phyloP scores from a whole-genome alignment of 1,140 invertebrate species.

The Drosophila mayri region DNA sequence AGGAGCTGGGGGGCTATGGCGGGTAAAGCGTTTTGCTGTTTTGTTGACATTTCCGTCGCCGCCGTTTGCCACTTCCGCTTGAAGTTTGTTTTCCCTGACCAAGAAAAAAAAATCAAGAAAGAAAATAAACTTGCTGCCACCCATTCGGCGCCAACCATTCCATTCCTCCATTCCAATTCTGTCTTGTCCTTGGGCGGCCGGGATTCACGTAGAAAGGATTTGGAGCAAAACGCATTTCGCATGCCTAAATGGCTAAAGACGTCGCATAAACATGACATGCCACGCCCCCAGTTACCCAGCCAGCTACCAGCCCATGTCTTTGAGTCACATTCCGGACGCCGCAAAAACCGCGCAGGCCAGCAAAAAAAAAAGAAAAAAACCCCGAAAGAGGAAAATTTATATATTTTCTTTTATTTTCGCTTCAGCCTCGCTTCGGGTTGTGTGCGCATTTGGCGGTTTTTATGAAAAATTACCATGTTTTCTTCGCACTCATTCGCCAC shows the following conservation, averaged over 20 bases:
- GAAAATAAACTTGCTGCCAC: constrained; percentile 21
- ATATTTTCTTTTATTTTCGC: constrained; percentile 58
- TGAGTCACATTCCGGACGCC: constrained; percentile 62
- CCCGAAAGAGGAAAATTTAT: constrained; percentile 46
- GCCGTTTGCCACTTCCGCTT: constrained; percentile 67
- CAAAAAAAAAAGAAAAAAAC: constrained; percentile 19
- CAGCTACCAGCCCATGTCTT: constrained; percentile 50
- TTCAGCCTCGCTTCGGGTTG: constrained; percentile 67
- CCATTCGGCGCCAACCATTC: constrained; percentile 3
- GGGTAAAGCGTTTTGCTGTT: constrained; percentile 57
- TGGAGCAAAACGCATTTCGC: constrained; percentile 75
- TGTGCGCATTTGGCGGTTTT: constrained; percentile 82
- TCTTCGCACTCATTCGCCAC: constrained; percentile 72
- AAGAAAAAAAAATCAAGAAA: constrained; percentile 3
- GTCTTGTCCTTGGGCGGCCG: constrained; percentile 55
- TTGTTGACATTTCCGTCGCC: constrained; percentile 78
- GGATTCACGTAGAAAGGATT: constrained; percentile 79
- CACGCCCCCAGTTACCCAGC: constrained; percentile 54
- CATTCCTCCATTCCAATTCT: constrained; percentile 36
- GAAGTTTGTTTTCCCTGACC: constrained; percentile 63
- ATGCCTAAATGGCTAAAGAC: constrained; percentile 83
- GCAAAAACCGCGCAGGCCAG: constrained; percentile 48
- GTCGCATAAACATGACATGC: constrained; percentile 77
- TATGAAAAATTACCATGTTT: constrained; percentile 84
- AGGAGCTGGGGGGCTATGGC: not conserved